Percentiles rank a stretch among this genome's conserved stretches.
Conservation (phyloP, 2,888 invertebrate species). For the Phalera bucephala region DNA sequence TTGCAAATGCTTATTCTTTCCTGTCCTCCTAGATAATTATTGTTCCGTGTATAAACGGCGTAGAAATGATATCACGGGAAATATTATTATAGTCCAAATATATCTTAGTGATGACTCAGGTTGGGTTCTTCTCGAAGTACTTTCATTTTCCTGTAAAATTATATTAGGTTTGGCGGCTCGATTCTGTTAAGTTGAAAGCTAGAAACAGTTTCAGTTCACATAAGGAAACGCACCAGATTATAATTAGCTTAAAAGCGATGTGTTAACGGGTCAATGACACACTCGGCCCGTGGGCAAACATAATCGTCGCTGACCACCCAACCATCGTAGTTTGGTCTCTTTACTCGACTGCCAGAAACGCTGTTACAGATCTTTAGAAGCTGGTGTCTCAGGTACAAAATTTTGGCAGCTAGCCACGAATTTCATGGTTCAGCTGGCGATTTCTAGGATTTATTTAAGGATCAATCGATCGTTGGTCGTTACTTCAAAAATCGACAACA, state of each 20-base stretch:
- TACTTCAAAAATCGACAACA: no score
- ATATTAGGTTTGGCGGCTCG: background rate
- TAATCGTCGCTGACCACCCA: conserved; percentile 42
- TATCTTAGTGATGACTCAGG: no score
- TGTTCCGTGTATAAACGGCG: no score
- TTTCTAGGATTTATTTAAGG: conserved; percentile 27
- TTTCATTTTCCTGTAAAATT: conserved; percentile 2
- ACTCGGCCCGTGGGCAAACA: conserved; percentile 47
- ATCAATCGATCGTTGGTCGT: conserved; percentile 20
- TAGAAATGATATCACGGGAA: no score
- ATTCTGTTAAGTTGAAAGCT: conserved; percentile 16
- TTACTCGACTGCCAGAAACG: conserved; percentile 10
- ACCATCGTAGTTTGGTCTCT: conserved; percentile 44
- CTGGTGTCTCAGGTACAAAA: conserved; percentile 42
- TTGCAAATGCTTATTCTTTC: no score
- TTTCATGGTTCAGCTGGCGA: conserved; percentile 31
- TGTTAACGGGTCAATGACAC: conserved; percentile 79
- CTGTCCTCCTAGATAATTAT: no score
- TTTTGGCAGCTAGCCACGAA: conserved; percentile 55
- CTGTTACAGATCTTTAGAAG: conserved; percentile 27
- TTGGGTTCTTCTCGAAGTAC: no score
- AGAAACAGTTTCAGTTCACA: conserved; percentile 29
- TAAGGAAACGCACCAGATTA: conserved; percentile 64
- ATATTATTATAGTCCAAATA: no score
- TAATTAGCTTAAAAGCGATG: conserved; percentile 71